Conservation (phyloP, 2,797 vertebrate genomes). For the Varecia variegata region DNA sequence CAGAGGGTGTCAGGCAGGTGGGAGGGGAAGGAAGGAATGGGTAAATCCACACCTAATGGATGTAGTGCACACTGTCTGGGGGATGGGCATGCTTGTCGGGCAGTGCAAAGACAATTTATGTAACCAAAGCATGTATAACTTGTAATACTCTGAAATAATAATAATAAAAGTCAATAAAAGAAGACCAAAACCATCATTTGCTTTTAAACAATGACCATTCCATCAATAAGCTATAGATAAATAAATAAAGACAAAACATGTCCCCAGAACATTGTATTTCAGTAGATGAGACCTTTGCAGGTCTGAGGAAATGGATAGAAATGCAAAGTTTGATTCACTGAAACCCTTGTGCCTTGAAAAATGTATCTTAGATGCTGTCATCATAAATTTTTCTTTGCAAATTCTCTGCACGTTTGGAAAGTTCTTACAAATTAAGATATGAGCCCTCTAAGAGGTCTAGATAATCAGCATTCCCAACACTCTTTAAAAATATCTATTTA, state of each 20-base stretch:
- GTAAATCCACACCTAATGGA: no score
- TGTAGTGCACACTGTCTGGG: no score
- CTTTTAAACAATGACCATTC: background rate
- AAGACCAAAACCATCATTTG: background rate
- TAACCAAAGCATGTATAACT: no score
- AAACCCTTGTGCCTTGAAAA: background rate
- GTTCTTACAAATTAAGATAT: background rate
- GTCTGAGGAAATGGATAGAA: background rate
- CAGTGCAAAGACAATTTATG: no score
- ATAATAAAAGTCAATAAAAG: background rate
- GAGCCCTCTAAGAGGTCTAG: background rate
- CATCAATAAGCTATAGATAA: background rate
- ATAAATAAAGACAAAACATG: background rate
- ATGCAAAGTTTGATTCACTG: background rate
- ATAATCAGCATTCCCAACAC: background rate
- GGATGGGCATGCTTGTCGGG: no score
- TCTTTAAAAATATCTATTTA: background rate
- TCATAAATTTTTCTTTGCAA: background rate
- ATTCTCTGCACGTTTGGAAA: background rate
- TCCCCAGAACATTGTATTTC: background rate
- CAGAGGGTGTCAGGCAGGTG: no score
- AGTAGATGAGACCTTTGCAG: background rate
- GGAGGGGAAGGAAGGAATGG: no score
- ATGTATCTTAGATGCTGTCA: background rate
- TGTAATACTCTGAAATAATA: no score